These are phyloP conservation scores for Drosophila kanapiae DNA, from an alignment of 1,140 invertebrate genomes.

Conservation along the genomic window DNA sequence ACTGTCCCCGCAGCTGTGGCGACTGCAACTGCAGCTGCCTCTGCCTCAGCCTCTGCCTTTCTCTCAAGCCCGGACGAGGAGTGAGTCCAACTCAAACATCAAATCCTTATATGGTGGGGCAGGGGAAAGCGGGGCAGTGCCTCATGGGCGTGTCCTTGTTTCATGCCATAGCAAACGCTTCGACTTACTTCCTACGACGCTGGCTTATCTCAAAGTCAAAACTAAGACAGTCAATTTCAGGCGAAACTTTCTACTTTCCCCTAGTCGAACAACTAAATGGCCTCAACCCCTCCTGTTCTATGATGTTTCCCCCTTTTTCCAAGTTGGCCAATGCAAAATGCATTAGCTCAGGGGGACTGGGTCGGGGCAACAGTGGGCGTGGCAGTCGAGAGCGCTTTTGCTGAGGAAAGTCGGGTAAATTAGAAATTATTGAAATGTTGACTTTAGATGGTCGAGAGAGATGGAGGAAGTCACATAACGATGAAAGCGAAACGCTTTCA, in stretches of 20 bases:
- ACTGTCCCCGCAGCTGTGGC: conserved; percentile 47
- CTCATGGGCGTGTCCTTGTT: conserved; percentile 46
- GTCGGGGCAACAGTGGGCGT: conserved; percentile 1
- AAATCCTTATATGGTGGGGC: conserved; percentile 33
- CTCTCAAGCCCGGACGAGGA: not conserved
- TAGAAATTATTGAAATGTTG: conserved; percentile 60
- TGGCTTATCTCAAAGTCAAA: conserved; percentile 60
- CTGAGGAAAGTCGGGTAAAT: conserved; percentile 42
- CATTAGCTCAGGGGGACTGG: conserved; percentile 38
- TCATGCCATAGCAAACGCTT: conserved; percentile 30
- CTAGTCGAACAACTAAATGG: conserved; percentile 25
- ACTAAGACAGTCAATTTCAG: conserved; percentile 65
- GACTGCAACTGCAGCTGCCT: conserved; percentile 31
- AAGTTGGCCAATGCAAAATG: conserved; percentile 65
- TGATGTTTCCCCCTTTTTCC: conserved; percentile 1
- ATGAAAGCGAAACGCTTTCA: conserved; percentile 6
- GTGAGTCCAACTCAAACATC: conserved; percentile 61
- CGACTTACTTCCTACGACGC: conserved; percentile 19
- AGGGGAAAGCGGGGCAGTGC: not conserved
- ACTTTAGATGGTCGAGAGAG: conserved; percentile 11
- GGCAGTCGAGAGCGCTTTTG: conserved; percentile 9
- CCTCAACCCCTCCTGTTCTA: not conserved
- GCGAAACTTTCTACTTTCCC: conserved; percentile 40
- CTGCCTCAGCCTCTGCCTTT: conserved; percentile 6
- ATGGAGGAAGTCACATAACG: not conserved